These are phyloP conservation scores for Dasysyrphus tricinctus DNA, from an alignment of 2,888 invertebrate species.

Conservation along the genomic window DNA sequence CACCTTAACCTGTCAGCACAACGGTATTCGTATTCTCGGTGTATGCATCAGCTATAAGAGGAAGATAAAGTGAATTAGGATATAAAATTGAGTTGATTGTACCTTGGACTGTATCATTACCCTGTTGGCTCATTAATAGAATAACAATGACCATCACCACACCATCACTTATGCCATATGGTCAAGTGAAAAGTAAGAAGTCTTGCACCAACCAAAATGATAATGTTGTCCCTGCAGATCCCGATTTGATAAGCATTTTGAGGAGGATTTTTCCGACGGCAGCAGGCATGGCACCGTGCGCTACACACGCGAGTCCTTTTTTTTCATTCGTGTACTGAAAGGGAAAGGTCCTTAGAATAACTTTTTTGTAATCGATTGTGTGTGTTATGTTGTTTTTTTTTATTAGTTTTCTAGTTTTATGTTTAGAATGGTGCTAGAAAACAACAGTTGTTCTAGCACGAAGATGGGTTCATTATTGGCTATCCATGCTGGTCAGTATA, in stretches of 20 bases:
- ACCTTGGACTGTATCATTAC: slow-evolving; percentile 61
- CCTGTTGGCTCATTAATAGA: slow-evolving; percentile 75
- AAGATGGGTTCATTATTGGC: slow-evolving; percentile 64
- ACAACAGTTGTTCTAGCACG: slow-evolving; percentile 67
- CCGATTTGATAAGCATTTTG: slow-evolving; percentile 69
- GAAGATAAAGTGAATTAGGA: slow-evolving; percentile 72
- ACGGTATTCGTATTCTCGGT: slow-evolving; percentile 50
- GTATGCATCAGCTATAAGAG: not conserved
- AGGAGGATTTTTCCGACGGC: slow-evolving; percentile 32
- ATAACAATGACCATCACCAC: slow-evolving; percentile 59
- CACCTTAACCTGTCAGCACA: slow-evolving; percentile 73
- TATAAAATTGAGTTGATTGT: slow-evolving; percentile 69
- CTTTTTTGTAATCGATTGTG: slow-evolving; percentile 45
- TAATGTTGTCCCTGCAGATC: slow-evolving; percentile 55
- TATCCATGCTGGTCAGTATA: slow-evolving; percentile 53
- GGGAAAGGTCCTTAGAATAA: slow-evolving; percentile 54
- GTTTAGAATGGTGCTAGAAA: slow-evolving; percentile 55
- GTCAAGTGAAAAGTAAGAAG: slow-evolving; percentile 45
- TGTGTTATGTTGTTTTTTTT: slow-evolving; percentile 42
- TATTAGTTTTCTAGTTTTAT: slow-evolving; percentile 20
- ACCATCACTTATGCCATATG: slow-evolving; percentile 58
- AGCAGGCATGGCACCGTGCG: slow-evolving; percentile 73
- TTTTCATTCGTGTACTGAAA: slow-evolving; percentile 23
- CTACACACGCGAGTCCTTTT: slow-evolving; percentile 70
- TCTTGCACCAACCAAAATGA: slow-evolving; percentile 49